Conservation (phyloP, 2,797 vertebrate genomes). For the Takifugu ocellatus region DNA sequence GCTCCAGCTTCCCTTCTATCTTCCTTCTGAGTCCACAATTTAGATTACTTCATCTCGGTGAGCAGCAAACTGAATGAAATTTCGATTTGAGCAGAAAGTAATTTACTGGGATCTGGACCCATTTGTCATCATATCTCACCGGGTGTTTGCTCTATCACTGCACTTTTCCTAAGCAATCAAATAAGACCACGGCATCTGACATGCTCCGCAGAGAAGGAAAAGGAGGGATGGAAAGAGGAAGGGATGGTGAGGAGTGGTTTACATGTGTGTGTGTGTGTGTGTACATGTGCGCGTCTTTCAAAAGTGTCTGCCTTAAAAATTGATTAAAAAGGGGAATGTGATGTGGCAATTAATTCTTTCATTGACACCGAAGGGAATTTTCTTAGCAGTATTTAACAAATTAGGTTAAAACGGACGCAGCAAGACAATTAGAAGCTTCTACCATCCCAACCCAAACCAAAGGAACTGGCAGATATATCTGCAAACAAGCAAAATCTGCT, state of each 20-base stretch:
- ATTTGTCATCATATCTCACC: slow-evolving; percentile 99
- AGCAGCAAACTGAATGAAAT: slow-evolving; percentile 99
- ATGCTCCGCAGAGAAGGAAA: slow-evolving; percentile 77
- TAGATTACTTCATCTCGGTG: slow-evolving; percentile 99
- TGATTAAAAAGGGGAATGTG: slow-evolving; percentile 16
- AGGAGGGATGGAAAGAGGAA: slow-evolving; percentile 42
- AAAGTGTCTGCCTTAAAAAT: slow-evolving; percentile 48
- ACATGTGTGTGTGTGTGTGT: neutral
- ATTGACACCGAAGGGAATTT: slow-evolving; percentile 16
- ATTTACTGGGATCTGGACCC: slow-evolving; percentile 99
- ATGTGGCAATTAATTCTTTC: slow-evolving; percentile 5
- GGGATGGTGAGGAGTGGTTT: slow-evolving; percentile 42
- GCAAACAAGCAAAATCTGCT: slow-evolving; percentile 84
- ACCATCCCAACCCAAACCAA: slow-evolving; percentile 55
- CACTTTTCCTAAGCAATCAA: slow-evolving; percentile 99
- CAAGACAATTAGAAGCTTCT: slow-evolving; percentile 26
- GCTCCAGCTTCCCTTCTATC: slow-evolving; percentile 99
- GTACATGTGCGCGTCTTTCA: slow-evolving; percentile 40
- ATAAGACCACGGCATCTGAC: slow-evolving; percentile 99
- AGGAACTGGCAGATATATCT: slow-evolving; percentile 90
- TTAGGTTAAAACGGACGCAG: slow-evolving; percentile 25
- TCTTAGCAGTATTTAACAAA: slow-evolving; percentile 44
- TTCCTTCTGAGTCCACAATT: slow-evolving; percentile 99
- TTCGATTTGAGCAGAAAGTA: slow-evolving; percentile 99
- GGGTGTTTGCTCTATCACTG: slow-evolving; percentile 99